phyloP scores from a whole-genome alignment of 1,140 invertebrate species.

The Thaumetopoea pityocampa region DNA sequence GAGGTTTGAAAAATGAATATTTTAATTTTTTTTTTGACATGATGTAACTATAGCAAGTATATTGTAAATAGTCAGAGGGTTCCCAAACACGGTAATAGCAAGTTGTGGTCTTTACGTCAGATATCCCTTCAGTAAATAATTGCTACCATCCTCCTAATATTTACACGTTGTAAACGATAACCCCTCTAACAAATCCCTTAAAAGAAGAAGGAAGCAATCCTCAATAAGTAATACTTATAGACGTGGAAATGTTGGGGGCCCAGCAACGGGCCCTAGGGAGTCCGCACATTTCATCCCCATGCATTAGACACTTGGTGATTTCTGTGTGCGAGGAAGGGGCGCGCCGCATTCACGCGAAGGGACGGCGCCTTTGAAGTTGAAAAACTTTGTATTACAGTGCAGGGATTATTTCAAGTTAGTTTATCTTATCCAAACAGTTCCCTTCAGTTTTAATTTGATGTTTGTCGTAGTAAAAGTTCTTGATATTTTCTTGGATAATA shows the following conservation, averaged over 20 bases:
- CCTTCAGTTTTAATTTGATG: conserved; percentile 5
- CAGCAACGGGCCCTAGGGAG: conserved; percentile 35
- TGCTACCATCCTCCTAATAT: conserved; percentile 29
- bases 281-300: conserved; percentile 39
- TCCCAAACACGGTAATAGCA: no score
- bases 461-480: no score
- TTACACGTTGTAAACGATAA: conserved; percentile 43
- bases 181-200: conserved; percentile 19
- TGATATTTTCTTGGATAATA: not conserved
- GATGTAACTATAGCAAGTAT: no score
- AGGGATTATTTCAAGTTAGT: conserved; percentile 5
- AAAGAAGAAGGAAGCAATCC: conserved; percentile 22
- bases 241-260: conserved; percentile 20
- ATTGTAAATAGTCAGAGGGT: no score
- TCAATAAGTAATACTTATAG: conserved; percentile 40
- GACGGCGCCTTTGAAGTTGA: conserved; percentile 25
- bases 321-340: conserved; percentile 20
- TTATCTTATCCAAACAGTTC: conserved; percentile 7
- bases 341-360: conserved; percentile 29
- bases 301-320: conserved; percentile 27
- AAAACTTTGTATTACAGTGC: conserved; percentile 14
- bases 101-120: no score
- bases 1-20: no score
- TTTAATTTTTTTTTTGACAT: no score
- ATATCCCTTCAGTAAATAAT: conserved; percentile 4